A percentile compares a stretch with the other conserved stretches of the same genome.
Evolutionary conservation across 2,113 vertebrate genomes (phyloP).

Genomic region (Oostethus manadensis): DNA sequence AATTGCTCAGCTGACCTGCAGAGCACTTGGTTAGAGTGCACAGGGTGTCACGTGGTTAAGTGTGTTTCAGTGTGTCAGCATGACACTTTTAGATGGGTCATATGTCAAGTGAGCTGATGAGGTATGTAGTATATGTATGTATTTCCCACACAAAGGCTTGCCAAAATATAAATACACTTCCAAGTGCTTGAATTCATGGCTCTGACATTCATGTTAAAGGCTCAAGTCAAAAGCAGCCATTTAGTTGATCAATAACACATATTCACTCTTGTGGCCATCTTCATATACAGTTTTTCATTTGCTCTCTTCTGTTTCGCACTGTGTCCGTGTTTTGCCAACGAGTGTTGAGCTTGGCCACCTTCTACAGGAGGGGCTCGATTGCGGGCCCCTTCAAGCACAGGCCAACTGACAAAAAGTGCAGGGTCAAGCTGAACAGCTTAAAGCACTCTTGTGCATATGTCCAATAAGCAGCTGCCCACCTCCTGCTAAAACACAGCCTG

Average conservation of each 20-base stretch:
- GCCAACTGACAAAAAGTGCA: conserved; percentile 26
- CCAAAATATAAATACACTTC: conserved; percentile 55
- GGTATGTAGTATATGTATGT: conserved; percentile 52
- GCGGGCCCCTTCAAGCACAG: conserved; percentile 32
- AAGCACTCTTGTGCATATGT: conserved; percentile 30
- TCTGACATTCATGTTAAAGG: neutral
- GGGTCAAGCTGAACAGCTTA: conserved; percentile 26
- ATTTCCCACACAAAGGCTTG: conserved; percentile 51
- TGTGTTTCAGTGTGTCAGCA: conserved; percentile 58
- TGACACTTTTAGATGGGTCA: conserved; percentile 61
- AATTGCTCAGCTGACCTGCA: conserved; percentile 14
- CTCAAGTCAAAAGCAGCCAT: neutral
- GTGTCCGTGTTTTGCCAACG: neutral
- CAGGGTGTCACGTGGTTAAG: conserved; percentile 21
- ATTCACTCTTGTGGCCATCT: neutral
- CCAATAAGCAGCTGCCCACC: conserved; percentile 46
- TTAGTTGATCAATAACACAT: conserved; percentile 1
- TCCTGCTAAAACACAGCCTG: conserved; percentile 36
- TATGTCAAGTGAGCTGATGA: conserved; percentile 55
- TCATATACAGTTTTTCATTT: neutral
- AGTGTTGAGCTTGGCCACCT: conserved; percentile 6
- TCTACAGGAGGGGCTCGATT: conserved; percentile 12
- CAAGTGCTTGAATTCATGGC: conserved; percentile 19
- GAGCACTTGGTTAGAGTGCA: conserved; percentile 25
- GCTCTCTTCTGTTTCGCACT: neutral